Percentiles rank a stretch among this genome's conserved stretches.
Evolutionary conservation across 2,113 vertebrate species (phyloP).

Genomic region (Spea multiplicata): DNA sequence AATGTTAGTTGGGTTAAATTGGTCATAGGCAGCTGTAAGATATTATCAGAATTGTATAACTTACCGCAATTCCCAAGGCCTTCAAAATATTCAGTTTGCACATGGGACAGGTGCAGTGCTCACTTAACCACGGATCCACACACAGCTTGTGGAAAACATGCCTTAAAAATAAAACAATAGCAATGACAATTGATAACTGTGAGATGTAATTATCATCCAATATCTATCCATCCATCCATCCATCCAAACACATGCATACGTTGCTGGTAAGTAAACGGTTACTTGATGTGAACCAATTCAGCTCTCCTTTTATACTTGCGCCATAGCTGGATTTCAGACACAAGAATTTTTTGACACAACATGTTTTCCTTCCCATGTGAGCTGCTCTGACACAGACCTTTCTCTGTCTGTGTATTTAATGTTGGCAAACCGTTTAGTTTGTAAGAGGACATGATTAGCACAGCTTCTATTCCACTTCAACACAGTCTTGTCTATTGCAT

Average conservation of each 20-base stretch:
- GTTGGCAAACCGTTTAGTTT: constrained; percentile 14
- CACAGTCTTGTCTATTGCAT: background rate
- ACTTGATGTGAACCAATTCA: constrained; percentile 3
- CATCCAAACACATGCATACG: too few relatives aligned
- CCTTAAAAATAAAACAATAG: constrained; percentile 62
- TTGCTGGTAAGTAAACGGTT: background rate
- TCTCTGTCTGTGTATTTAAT: constrained; percentile 6
- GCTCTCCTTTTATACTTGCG: constrained; percentile 3
- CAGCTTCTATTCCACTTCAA: constrained; percentile 1
- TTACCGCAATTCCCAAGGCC: constrained; percentile 93
- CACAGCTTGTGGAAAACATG: constrained; percentile 97
- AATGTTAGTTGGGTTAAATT: too few relatives aligned
- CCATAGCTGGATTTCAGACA: constrained; percentile 35
- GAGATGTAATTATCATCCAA: background rate
- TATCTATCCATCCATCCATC: too few relatives aligned
- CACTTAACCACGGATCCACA: constrained; percentile 96
- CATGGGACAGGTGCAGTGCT: constrained; percentile 97
- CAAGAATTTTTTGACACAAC: constrained; percentile 14
- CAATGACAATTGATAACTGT: background rate
- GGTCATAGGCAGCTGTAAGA: background rate
- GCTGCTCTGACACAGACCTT: background rate
- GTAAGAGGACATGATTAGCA: constrained; percentile 14
- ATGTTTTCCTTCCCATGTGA: too few relatives aligned
- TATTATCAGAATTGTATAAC: constrained; percentile 36
- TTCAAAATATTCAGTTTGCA: constrained; percentile 98